Evolutionary conservation across 2,113 vertebrate genomes (phyloP).

Genomic region (human): GRCh38 chr16:11901001-11901500

Average conservation of each 20-base stretch:
- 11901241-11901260: neutral
- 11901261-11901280: neutral
- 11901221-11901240: neutral
- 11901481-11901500: neutral
- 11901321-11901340: neutral
- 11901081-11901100: neutral
- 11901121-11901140: neutral
- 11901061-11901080: neutral
- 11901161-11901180: neutral
- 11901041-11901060: neutral
- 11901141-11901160: neutral
- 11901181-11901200: neutral
- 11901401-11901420: neutral
- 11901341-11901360: neutral
- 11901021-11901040: neutral
- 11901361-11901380: neutral
- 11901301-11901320: neutral
- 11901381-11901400: neutral
- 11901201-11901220: neutral
- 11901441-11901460: neutral
- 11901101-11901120: neutral
- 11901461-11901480: neutral
- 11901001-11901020: too few relatives aligned
- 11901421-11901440: neutral
- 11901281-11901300: neutral